phyloP scores from a whole-genome alignment of 2,888 invertebrate genomes.

The Athripsodes cinereus region DNA sequence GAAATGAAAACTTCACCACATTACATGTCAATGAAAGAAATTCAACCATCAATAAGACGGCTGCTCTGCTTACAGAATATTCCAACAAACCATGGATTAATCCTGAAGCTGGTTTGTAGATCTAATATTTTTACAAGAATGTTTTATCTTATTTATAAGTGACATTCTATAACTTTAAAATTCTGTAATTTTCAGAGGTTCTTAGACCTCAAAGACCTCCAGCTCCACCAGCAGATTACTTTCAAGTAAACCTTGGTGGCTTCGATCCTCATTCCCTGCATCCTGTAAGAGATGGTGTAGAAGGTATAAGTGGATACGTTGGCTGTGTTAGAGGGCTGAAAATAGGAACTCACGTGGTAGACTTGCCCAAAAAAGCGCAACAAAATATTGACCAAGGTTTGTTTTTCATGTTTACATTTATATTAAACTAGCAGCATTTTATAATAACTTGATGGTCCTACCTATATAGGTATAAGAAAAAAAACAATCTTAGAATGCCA shows the following conservation, averaged over 20 bases:
- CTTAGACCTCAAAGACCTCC: slow-evolving; percentile 83
- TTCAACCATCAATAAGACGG: slow-evolving; percentile 61
- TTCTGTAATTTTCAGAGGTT: slow-evolving; percentile 56
- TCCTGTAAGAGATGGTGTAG: slow-evolving; percentile 36
- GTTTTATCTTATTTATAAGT: slow-evolving; percentile 29
- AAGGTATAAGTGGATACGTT: slow-evolving; percentile 65
- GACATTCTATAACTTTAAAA: background rate
- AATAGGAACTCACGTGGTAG: slow-evolving; percentile 75
- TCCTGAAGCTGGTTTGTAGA: slow-evolving; percentile 65
- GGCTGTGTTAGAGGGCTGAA: slow-evolving; percentile 84
- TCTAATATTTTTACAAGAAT: slow-evolving; percentile 29
- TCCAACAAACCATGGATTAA: slow-evolving; percentile 84
- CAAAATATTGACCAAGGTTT: slow-evolving; percentile 65
- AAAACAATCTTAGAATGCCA: no score
- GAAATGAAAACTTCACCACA: slow-evolving; percentile 65
- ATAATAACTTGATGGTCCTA: no score
- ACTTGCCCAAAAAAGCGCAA: slow-evolving; percentile 65
- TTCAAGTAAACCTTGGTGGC: slow-evolving; percentile 82
- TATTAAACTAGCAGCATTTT: slow-evolving; percentile 9
- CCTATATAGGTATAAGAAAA: background rate
- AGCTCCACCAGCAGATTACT: slow-evolving; percentile 83
- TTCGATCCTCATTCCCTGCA: slow-evolving; percentile 71
- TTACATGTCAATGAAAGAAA: slow-evolving; percentile 78
- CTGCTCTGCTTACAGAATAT: slow-evolving; percentile 66
- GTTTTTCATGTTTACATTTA: no score